Evolutionary conservation across 2,113 vertebrate genomes (phyloP).

Genomic region (Spheniscus mendiculus): DNA sequence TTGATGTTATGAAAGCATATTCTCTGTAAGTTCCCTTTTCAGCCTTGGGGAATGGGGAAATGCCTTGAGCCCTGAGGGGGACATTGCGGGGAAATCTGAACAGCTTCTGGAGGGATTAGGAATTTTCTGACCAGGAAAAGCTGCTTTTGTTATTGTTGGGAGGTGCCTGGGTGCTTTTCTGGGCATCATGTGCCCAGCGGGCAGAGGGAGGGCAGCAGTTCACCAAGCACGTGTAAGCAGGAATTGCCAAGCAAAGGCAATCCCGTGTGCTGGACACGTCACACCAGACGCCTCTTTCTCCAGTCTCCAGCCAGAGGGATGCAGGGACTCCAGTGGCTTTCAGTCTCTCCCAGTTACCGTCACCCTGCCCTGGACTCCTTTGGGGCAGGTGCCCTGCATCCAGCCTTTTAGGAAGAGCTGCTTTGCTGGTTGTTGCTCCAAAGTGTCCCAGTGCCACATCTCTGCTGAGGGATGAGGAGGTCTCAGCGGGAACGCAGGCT

Average conservation of each 20-base stretch:
- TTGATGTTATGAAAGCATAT: background rate
- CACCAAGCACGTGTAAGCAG: background rate
- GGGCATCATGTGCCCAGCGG: background rate
- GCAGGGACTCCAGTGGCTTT: background rate
- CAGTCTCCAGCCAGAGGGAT: background rate
- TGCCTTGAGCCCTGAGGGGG: background rate
- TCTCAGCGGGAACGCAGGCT: background rate
- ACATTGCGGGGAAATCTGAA: background rate
- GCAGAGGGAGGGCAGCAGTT: background rate
- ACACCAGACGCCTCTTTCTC: background rate
- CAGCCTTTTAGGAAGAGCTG: background rate
- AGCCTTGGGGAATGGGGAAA: background rate
- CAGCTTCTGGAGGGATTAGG: background rate
- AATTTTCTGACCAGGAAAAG: slow-evolving; percentile 12
- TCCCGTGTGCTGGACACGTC: background rate
- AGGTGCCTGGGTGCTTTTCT: background rate
- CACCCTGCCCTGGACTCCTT: background rate
- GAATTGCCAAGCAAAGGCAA: background rate
- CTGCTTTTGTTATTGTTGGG: background rate
- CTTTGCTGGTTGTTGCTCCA: background rate
- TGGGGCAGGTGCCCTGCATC: background rate
- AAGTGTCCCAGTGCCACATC: background rate
- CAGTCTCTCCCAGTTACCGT: background rate
- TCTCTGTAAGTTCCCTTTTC: background rate
- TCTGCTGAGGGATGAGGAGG: background rate